These are phyloP conservation scores for Nebria salina DNA, from an alignment of 2,888 invertebrate species.

Conservation along the genomic window DNA sequence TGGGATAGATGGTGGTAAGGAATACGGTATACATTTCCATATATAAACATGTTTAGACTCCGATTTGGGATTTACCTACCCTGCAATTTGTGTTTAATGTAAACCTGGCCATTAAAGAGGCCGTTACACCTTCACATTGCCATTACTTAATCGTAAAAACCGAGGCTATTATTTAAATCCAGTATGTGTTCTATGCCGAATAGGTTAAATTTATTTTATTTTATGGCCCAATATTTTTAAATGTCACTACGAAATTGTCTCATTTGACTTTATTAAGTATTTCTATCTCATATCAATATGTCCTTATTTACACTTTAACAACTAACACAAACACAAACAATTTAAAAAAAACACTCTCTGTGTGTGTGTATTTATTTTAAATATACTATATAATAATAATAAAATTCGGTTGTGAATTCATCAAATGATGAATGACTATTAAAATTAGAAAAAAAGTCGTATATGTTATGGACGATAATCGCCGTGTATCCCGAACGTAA, in stretches of 20 bases:
- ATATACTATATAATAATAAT: too few relatives aligned
- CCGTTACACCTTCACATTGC: conserved; percentile 33
- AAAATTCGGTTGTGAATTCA: neutral
- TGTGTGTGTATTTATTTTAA: too few relatives aligned
- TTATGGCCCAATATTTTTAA: neutral
- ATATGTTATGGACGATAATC: conserved; percentile 6
- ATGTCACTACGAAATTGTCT: neutral
- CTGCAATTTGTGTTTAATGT: conserved; percentile 45
- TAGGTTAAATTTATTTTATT: neutral
- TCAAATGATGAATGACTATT: neutral
- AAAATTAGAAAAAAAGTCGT: neutral
- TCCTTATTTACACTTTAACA: too few relatives aligned
- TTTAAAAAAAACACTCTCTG: too few relatives aligned
- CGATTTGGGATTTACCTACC: conserved; percentile 39
- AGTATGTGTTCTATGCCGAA: conserved; percentile 22
- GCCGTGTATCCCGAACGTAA: conserved; percentile 31
- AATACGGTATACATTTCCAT: conserved; percentile 39
- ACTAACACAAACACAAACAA: too few relatives aligned
- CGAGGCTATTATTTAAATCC: conserved; percentile 43
- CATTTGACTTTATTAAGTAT: neutral
- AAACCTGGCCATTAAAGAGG: conserved; percentile 40
- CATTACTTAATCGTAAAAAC: conserved; percentile 38
- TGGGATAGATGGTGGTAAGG: neutral
- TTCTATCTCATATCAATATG: neutral
- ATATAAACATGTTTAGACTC: conserved; percentile 36